Conservation (phyloP, 2,113 vertebrate genomes). For the Bungarus multicinctus region DNA sequence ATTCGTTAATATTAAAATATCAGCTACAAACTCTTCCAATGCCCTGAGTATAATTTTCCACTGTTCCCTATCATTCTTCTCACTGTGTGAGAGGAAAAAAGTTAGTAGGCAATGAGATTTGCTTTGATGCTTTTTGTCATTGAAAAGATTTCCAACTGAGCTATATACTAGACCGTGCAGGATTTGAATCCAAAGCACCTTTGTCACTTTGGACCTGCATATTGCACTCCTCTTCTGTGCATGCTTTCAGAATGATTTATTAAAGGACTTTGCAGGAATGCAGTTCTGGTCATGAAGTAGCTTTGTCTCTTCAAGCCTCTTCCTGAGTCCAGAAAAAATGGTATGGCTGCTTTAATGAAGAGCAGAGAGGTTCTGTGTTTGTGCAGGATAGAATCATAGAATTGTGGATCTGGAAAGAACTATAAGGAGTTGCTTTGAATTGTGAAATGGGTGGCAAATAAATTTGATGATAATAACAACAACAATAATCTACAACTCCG, state of each 20-base stretch:
- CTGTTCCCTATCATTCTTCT: background rate
- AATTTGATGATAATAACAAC: background rate
- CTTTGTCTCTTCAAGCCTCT: background rate
- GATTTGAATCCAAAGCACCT: background rate
- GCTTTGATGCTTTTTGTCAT: background rate
- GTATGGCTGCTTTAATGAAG: background rate
- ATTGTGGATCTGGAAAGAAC: background rate
- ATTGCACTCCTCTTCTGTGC: background rate
- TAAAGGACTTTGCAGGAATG: background rate
- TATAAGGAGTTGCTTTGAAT: background rate
- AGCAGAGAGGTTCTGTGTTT: background rate
- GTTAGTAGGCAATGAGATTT: background rate
- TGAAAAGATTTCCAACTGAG: background rate
- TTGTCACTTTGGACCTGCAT: background rate
- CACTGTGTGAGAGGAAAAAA: background rate
- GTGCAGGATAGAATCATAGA: background rate
- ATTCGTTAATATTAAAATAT: background rate
- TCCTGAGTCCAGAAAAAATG: background rate
- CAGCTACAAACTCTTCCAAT: background rate
- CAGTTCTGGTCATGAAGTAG: background rate
- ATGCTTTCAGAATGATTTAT: background rate
- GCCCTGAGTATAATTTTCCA: background rate
- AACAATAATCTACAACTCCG: background rate
- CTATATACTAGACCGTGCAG: background rate
- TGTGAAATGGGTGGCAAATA: background rate